Percentiles rank a stretch among this genome's conserved stretches.
Conservation (phyloP, 2,888 invertebrate genomes). For the Prenolepis imparis region DNA sequence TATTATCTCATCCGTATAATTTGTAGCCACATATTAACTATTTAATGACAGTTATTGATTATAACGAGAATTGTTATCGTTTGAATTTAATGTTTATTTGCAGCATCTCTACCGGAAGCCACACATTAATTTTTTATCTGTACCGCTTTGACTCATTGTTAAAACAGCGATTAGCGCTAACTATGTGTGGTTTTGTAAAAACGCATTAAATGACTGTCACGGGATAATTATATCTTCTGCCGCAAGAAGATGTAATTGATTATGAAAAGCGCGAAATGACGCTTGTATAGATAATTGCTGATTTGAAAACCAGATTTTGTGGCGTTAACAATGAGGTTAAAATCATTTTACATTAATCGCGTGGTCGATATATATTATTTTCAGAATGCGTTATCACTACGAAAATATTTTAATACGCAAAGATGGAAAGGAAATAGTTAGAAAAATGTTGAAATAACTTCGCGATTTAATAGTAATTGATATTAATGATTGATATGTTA, state of each 20-base stretch:
- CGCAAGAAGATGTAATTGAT: constrained; percentile 26
- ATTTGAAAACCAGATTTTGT: constrained; percentile 44
- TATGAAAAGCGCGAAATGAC: constrained; percentile 26
- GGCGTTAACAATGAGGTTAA: constrained; percentile 19
- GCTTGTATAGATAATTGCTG: constrained; percentile 23
- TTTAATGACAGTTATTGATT: background rate
- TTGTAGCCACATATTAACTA: background rate
- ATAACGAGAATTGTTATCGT: background rate
- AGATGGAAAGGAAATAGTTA: background rate
- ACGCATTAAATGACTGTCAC: constrained; percentile 29
- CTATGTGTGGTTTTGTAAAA: constrained; percentile 29
- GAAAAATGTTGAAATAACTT: background rate
- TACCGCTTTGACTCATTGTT: constrained; percentile 10
- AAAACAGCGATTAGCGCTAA: constrained; percentile 16
- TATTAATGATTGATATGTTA: too few relatives aligned
- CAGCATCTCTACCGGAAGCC: constrained; percentile 9
- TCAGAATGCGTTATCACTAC: background rate
- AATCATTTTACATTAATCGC: constrained; percentile 10
- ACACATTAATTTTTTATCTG: constrained; percentile 28
- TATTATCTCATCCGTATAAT: background rate
- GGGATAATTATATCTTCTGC: constrained; percentile 38
- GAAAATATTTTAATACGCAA: background rate
- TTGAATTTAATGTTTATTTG: background rate
- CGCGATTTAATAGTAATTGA: background rate
- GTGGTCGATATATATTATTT: constrained; percentile 16